Evolutionary conservation across 2,888 invertebrate species (phyloP), one percentile per base, ranked within the genome.

Genomic region (Tetanocera ferruginea): DNA sequence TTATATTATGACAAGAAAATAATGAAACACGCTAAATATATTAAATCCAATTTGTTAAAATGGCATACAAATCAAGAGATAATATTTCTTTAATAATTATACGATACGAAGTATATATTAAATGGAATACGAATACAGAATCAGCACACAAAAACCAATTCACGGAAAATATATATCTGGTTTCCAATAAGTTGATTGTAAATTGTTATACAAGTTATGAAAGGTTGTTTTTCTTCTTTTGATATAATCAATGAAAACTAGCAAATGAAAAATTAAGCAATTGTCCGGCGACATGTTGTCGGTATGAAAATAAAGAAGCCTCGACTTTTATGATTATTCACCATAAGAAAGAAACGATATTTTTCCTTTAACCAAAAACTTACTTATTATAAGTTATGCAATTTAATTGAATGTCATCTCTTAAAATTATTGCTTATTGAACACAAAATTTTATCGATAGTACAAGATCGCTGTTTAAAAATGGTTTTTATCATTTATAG

Each of bases 61-160:
- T 75, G 66, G 66, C 66, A 67, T 67, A 67, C 75, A 67, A 75
- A 66, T 67, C 34, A 75, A 75, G 52, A 66, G 52, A 72, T 51
- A 67, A 64, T 34, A 64, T 51, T 62, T 67, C 34, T 37, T 55
- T 57, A 72, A 55, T 72, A 43, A 43, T 43, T 43, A 74, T 64
- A 49, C 34, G 62, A 49, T 37, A 60, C 43, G 66, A 66, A 66
- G 51, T 74, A 74, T 74, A 57, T 57, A 37, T 57, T 6, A 72
- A 66, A 80, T 78, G 82, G 82, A 82, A 84, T 86, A 87, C 87
- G 86, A 87, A 87, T 87, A 88, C 87, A 87, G 87, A 87, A 88
- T 88, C 87, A 88, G 87, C 87, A 88, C 87, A 88, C 87, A 88
- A 87, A 88, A 86, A 86, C 86, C 87, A 87, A 88, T 86, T 87